Evolutionary conservation across 1,140 invertebrate species (phyloP), one percentile per base, ranked within the genome.

Genomic region (Paralvinella palmiformis): DNA sequence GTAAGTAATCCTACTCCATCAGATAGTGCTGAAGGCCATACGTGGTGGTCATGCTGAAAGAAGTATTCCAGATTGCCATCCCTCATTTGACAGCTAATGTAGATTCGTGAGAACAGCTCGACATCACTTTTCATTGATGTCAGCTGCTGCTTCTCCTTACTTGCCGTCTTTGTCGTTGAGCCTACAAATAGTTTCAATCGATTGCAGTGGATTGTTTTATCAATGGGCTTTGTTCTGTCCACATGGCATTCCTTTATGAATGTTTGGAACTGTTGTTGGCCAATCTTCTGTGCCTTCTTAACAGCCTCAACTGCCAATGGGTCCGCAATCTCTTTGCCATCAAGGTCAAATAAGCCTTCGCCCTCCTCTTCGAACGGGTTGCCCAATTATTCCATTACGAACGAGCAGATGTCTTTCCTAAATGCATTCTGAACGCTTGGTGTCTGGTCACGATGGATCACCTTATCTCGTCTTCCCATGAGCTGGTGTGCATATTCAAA

Each of bases 201-300:
- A n/a, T n/a, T n/a, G n/a, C n/a, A n/a, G n/a, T n/a, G n/a, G n/a
- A n/a, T n/a, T n/a, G n/a, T n/a, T n/a, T n/a, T n/a, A n/a, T n/a
- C n/a, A n/a, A n/a, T n/a, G n/a, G n/a, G n/a, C n/a, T 52, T 52
- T 52, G 48, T 52, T 52, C 31, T 22, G 48, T 52, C 31, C 24
- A 52, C 48, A 52, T 27, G 48, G 7, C 13, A 10, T n/a, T 52
- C 5, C 7, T n/a, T 52, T 22, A 52, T 29, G n/a, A 17, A 52
- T 22, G n/a, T 52, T 6, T 20, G 10, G n/a, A 27, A 52, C 48
- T 52, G 48, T 13, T 48, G 24, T 52, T 52, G 7, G 2, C n/a
- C 48, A 10, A 52, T 22, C 10, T n/a, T 17, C n/a, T 20, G 10
- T 10, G 31, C 31, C 48, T 20, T 22, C 10, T 29, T 22, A 20